These are phyloP conservation scores for Larimichthys crocea DNA, from an alignment of 2,113 vertebrate genomes.

Conservation along the genomic window DNA sequence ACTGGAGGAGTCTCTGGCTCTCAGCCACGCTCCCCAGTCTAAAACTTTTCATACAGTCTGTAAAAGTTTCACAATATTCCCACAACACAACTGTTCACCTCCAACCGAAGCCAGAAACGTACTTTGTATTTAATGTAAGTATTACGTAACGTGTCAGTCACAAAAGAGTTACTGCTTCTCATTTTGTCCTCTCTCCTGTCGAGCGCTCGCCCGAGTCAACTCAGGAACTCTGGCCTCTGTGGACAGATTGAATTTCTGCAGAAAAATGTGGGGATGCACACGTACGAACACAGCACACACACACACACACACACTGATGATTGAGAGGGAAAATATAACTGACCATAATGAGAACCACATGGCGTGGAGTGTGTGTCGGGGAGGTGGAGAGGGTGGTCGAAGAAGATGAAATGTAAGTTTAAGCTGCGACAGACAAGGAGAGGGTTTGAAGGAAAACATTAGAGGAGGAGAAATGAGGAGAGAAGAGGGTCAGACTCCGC, in stretches of 20 bases:
- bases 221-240: slow-evolving; percentile 38
- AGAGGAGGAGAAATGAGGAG: slow-evolving; percentile 11
- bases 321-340: slow-evolving; percentile 72
- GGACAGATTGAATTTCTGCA: slow-evolving; percentile 76
- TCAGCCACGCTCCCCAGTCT: neutral
- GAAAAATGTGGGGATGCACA: slow-evolving; percentile 64
- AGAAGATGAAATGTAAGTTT: slow-evolving; percentile 44
- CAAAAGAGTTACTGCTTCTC: slow-evolving; percentile 13
- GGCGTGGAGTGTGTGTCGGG: slow-evolving; percentile 28
- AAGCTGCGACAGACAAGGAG: slow-evolving; percentile 14
- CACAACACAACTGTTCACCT: neutral
- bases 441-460: slow-evolving; percentile 22
- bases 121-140: neutral
- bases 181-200: slow-evolving; percentile 1
- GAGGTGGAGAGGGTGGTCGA: neutral
- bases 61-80: neutral
- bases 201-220: slow-evolving; percentile 15
- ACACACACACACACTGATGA: slow-evolving; percentile 40
- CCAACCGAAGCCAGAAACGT: neutral
- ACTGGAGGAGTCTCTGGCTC: no score
- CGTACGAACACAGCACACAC: neutral
- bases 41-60: neutral
- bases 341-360: slow-evolving; percentile 84
- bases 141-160: neutral
- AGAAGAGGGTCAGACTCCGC: accelerated